Base-by-base conservation (phyloP, 2,113 vertebrate species). In the Panthera tigris region DNA sequence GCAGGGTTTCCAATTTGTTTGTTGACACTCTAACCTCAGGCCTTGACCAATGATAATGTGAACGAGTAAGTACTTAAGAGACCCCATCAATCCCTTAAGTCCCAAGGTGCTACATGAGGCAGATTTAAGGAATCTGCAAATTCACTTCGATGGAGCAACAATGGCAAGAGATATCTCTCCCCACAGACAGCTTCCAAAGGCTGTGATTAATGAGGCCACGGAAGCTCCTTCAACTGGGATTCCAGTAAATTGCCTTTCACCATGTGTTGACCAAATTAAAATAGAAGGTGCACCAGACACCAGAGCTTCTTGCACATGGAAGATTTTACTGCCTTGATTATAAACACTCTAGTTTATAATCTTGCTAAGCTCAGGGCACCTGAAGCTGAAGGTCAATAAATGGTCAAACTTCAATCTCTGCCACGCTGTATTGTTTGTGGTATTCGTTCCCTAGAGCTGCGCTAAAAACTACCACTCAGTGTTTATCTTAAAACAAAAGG, bases 21-120 rank as follows among this genome's bases (percentile, higher is more conserved):
- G 45, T 6, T 82, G 89, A 68, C 23, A 73, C 15, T 66, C 33
- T 69, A 63, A 65, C 21, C 55, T 4, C 23, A 84, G 61, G 48
- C 66, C 13, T 27, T 25, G 25, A 81, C 50, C 45, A 48, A 12
- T 13, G 69, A 23, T 29, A 27, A 52, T 27, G n/a, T 55, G 68
- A 78, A 82, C 39, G 94, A 94, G 78, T 23, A 71, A 68, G 94
- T n/a, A 74, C 80, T 63, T 93, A 18, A 80, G 83, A 94, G 48
- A 80, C 23, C 33, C 18, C 52, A 76, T n/a, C 1, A 0, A 78
- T 76, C 57, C 69, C 29, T 71, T n/a, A 92, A 66, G 23, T 63
- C 52, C 65, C 33, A 15, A 57, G 55, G 57, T 11, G 45, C 41
- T 78, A 48, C 5, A 61, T 15, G 14, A 90, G 80, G 78, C n/a